These are phyloP conservation scores for Heteromurus nitidus DNA, from an alignment of 2,888 invertebrate genomes.

Conservation along the genomic window DNA sequence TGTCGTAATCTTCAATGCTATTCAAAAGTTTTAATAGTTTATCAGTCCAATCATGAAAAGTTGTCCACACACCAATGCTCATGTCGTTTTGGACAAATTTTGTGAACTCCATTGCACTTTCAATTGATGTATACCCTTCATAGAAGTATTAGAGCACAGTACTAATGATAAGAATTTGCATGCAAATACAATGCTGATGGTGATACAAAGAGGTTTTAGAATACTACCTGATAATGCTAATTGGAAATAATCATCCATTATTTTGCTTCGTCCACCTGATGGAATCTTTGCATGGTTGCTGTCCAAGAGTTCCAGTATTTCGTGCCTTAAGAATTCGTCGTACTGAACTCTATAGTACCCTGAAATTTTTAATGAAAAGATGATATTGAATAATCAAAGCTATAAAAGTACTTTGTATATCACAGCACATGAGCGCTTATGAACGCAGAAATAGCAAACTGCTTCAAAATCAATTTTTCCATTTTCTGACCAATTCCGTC, in stretches of 20 bases:
- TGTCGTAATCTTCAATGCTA: neutral
- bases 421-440: too few species aligned
- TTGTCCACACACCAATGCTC: constrained; percentile 43
- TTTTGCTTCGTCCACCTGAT: constrained; percentile 45
- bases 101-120: constrained; percentile 47
- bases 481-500: constrained; percentile 58
- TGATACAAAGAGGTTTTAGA: too few species aligned
- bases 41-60: constrained; percentile 31
- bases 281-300: constrained; percentile 41
- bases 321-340: neutral
- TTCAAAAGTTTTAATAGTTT: constrained; percentile 9
- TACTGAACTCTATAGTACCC: constrained; percentile 64
- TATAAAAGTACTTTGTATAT: too few species aligned
- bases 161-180: too few species aligned
- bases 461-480: too few species aligned
- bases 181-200: too few species aligned
- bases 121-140: constrained; percentile 40
- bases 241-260: constrained; percentile 64
- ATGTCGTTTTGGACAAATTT: constrained; percentile 40
- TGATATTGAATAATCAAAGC: neutral
- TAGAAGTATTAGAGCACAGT: neutral
- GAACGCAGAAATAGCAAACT: too few species aligned
- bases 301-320: constrained; percentile 33
- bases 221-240: constrained; percentile 52
- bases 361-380: constrained; percentile 6